A percentile compares a stretch with the other conserved stretches of the same genome.
These are phyloP conservation scores for Rhopalosiphum maidis DNA, from an alignment of 1,140 invertebrate species.

Conservation along the genomic window DNA sequence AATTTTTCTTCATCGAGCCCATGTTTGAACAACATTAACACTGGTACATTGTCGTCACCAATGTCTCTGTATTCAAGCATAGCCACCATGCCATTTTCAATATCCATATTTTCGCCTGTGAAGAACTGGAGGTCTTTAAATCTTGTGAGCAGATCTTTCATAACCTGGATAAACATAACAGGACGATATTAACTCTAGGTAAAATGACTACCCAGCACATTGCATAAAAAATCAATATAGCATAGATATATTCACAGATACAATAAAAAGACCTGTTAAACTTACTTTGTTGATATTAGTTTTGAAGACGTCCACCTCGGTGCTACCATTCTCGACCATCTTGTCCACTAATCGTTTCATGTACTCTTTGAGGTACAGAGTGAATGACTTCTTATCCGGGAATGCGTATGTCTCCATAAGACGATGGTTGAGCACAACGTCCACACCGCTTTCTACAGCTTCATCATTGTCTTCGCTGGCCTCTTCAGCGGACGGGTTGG, in stretches of 20 bases:
- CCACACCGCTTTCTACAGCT: slow-evolving; percentile 80
- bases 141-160: slow-evolving; percentile 89
- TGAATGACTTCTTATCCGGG: slow-evolving; percentile 88
- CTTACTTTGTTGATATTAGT: slow-evolving; percentile 84
- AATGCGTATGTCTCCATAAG: slow-evolving; percentile 87
- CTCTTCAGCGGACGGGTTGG: slow-evolving; percentile 93
- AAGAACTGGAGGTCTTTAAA: slow-evolving; percentile 96
- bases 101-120: slow-evolving; percentile 92
- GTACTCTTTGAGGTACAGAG: slow-evolving; percentile 91
- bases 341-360: slow-evolving; percentile 92
- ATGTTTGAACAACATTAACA: slow-evolving; percentile 95
- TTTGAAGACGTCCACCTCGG: slow-evolving; percentile 88
- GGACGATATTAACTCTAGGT: background rate
- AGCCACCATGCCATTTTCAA: slow-evolving; percentile 86
- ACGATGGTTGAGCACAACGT: slow-evolving; percentile 92
- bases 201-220: background rate
- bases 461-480: slow-evolving; percentile 84
- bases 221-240: rapidly evolving
- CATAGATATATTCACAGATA: background rate
- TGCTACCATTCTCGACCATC: slow-evolving; percentile 78
- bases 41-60: slow-evolving; percentile 79
- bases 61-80: slow-evolving; percentile 92
- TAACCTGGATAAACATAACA: slow-evolving; percentile 66
- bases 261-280: background rate
- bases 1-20: slow-evolving; percentile 94